phyloP scores from a whole-genome alignment of 2,888 invertebrate species.

The Toxonevra muliebris region DNA sequence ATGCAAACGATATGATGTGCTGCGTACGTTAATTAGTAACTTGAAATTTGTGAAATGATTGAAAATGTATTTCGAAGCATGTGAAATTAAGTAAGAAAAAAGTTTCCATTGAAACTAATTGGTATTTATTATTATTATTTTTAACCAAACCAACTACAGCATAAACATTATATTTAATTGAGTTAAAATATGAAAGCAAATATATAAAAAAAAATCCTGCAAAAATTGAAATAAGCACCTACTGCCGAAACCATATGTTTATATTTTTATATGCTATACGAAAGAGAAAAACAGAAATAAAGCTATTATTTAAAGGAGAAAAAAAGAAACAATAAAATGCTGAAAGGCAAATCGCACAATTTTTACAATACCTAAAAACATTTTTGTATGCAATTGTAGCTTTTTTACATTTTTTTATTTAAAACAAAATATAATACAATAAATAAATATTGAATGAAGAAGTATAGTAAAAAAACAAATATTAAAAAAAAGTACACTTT shows the following conservation, averaged over 20 bases:
- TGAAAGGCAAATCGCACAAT: constrained; percentile 22
- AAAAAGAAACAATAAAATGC: not conserved
- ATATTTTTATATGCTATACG: constrained; percentile 9
- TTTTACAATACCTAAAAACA: constrained; percentile 7
- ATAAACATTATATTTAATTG: too few species aligned
- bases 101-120: too few species aligned
- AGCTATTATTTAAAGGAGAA: not conserved
- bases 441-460: not conserved
- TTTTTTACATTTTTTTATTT: not conserved
- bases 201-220: not conserved
- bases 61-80: too few species aligned
- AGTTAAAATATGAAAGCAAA: constrained; percentile 1
- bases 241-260: constrained; percentile 4
- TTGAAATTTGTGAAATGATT: too few species aligned
- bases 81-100: too few species aligned
- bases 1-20: too few species aligned
- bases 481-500: constrained; percentile 23
- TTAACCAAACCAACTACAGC: too few species aligned
- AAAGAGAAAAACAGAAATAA: constrained; percentile 3
- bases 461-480: constrained; percentile 23
- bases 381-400: constrained; percentile 11
- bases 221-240: too few species aligned
- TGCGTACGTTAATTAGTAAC: too few species aligned
- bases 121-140: too few species aligned
- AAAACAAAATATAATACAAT: constrained; percentile 2